Percentiles rank a stretch among this genome's conserved stretches.
Evolutionary conservation across 2,797 vertebrate species (phyloP).

Genomic region (Myotis vivesi): DNA sequence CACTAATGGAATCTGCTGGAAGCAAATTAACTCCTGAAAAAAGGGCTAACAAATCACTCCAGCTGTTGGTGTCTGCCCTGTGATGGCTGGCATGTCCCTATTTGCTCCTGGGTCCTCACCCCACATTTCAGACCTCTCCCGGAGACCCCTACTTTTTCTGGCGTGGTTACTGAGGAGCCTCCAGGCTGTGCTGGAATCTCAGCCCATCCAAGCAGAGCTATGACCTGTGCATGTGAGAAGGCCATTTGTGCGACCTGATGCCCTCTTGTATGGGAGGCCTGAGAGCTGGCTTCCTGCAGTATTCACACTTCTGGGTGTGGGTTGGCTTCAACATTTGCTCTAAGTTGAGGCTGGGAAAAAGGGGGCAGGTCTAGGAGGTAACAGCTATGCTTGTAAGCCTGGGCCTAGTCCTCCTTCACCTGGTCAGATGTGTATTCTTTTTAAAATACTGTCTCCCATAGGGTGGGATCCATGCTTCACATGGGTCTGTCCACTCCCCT

Average conservation of each 20-base stretch:
- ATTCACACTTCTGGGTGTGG: conserved; percentile 3
- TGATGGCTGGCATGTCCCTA: not conserved
- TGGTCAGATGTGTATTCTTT: not conserved
- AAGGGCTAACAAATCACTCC: conserved; percentile 59
- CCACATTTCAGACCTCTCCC: not conserved
- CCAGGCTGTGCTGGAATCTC: not conserved
- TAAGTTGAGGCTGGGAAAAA: not conserved
- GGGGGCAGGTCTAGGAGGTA: not conserved
- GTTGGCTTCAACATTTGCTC: conserved; percentile 1
- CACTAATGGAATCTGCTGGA: conserved; percentile 70
- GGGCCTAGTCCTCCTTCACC: not conserved
- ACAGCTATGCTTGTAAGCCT: not conserved
- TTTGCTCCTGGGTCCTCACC: not conserved
- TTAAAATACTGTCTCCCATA: not conserved
- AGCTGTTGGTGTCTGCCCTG: conserved; percentile 32
- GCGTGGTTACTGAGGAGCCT: not conserved
- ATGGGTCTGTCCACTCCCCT: not conserved
- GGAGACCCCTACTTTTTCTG: conserved; percentile 11
- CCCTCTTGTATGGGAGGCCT: not conserved
- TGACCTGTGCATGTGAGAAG: not conserved
- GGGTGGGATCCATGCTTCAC: not conserved
- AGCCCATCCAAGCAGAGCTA: not conserved
- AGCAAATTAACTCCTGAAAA: conserved; percentile 57
- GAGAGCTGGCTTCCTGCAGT: not conserved
- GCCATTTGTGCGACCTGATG: not conserved